Percentiles rank a stretch among this genome's conserved stretches.
Evolutionary conservation across 1,140 invertebrate species (phyloP).

Genomic region (Zaprionus davidi): DNA sequence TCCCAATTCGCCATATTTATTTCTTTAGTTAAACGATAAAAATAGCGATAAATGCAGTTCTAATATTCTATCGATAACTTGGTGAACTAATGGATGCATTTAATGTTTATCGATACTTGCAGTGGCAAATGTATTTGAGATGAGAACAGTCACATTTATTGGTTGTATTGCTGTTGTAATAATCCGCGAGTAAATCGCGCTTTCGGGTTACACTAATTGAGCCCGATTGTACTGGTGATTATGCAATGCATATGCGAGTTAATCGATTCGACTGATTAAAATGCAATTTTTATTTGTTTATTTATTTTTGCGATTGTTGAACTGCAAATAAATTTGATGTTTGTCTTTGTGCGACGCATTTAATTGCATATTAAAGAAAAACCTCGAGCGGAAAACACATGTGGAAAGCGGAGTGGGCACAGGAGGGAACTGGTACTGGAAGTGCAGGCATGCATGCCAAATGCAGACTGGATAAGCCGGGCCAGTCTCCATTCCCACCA

Average conservation of each 20-base stretch:
- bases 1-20: too few species aligned
- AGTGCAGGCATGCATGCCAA: slow-evolving; percentile 61
- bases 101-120: not conserved
- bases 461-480: slow-evolving; percentile 35
- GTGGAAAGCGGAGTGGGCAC: slow-evolving; percentile 5
- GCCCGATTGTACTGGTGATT: slow-evolving; percentile 7
- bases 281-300: slow-evolving; percentile 43
- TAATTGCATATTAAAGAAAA: slow-evolving; percentile 62
- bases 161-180: not conserved
- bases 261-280: slow-evolving; percentile 34
- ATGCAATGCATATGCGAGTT: slow-evolving; percentile 1
- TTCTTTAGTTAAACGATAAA: too few species aligned
- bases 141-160: not conserved
- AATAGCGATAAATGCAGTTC: too few species aligned
- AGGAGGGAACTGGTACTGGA: not conserved
- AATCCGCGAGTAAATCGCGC: not conserved
- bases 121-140: not conserved
- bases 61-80: too few species aligned
- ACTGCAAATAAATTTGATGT: slow-evolving; percentile 44
- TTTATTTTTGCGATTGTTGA: slow-evolving; percentile 22
- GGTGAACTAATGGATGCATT: not conserved
- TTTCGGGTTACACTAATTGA: not conserved
- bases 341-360: slow-evolving; percentile 51
- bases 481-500: not conserved
- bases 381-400: slow-evolving; percentile 37